phyloP scores from a whole-genome alignment of 2,113 vertebrate species.

The Pungitius pungitius region DNA sequence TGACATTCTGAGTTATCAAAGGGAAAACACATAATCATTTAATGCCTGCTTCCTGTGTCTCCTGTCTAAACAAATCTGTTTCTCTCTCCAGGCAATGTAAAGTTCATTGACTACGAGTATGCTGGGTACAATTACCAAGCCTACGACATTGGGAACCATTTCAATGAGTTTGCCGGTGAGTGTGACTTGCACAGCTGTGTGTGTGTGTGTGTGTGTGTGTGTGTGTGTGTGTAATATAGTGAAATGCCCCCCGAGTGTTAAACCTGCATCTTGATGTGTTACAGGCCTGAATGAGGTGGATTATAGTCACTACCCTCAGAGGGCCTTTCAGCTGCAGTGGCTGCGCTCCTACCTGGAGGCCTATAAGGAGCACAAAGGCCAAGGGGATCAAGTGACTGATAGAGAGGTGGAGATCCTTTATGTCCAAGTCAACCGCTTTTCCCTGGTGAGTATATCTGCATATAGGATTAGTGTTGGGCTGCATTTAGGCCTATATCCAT shows the following conservation, averaged over 20 bases:
- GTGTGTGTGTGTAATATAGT: too few relatives aligned
- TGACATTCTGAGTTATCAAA: conserved; percentile 68
- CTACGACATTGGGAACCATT: conserved; percentile 99
- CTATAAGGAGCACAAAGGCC: conserved; percentile 91
- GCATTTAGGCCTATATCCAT: neutral
- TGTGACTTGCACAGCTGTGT: fast-evolving
- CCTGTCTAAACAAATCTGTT: conserved; percentile 71
- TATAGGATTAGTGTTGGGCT: neutral
- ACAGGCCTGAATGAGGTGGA: conserved; percentile 96
- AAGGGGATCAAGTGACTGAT: conserved; percentile 84
- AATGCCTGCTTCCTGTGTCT: conserved; percentile 19
- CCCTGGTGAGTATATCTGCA: conserved; percentile 84
- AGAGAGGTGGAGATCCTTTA: conserved; percentile 91
- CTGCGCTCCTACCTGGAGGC: conserved; percentile 92
- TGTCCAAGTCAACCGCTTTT: conserved; percentile 96
- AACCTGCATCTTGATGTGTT: conserved; percentile 26
- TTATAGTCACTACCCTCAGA: conserved; percentile 90
- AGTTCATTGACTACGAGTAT: conserved; percentile 99
- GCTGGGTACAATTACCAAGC: conserved; percentile 99
- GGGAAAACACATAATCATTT: conserved; percentile 67
- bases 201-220: too few relatives aligned
- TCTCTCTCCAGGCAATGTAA: conserved; percentile 91
- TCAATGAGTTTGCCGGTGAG: conserved; percentile 99
- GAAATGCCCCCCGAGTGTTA: neutral
- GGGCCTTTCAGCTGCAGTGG: conserved; percentile 91